Base-by-base conservation (phyloP, 2,888 invertebrate genomes). In the Nineta flava region DNA sequence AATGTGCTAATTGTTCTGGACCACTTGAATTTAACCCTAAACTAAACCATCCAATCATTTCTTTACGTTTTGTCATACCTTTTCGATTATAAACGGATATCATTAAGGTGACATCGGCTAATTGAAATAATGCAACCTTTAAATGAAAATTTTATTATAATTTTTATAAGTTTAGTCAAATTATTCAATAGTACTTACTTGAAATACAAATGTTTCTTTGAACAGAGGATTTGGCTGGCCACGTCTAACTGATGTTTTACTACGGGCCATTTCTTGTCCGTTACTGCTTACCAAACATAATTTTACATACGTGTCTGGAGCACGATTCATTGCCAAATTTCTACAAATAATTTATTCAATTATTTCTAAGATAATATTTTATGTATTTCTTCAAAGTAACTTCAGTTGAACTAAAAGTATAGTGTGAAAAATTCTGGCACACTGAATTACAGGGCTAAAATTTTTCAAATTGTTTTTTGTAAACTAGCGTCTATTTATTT, bases 41-140 rank as follows among this genome's bases (percentile, higher is more conserved):
- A 53, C 92, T 87, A 71, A 95, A 91, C 94, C 95, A 95, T 53
- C 95, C 95, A 57, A 95, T 87, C 87, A 94, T 90, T 67, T 95
- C 94, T 62, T 94, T 90, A 57, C 90, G 83, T 65, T 94, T 95
- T 57, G 85, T 83, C 65, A 93, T 88, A 57, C 92, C 84, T 55
- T 90, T 83, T 65, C 92, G 87, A 62, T 81, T 82, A 75, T 94
- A 94, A 51, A 94, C 88, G 1, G 92, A 90, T 54, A 93, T 80
- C 83, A 94, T 91, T 55, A 95, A 74, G 2, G 94, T 95, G 49
- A 95, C 94, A 62, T 95, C 95, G 41, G 85, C 88, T 53, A 95
- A 72, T 73, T 95, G 95, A 67, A 94, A 95, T 56, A 94, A 75
- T 40, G 95, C 91, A 61, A 95, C 92, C 88, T 91, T 64, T 50